Conservation (phyloP, 1,140 invertebrate genomes). For the Nasonia longicornis region DNA sequence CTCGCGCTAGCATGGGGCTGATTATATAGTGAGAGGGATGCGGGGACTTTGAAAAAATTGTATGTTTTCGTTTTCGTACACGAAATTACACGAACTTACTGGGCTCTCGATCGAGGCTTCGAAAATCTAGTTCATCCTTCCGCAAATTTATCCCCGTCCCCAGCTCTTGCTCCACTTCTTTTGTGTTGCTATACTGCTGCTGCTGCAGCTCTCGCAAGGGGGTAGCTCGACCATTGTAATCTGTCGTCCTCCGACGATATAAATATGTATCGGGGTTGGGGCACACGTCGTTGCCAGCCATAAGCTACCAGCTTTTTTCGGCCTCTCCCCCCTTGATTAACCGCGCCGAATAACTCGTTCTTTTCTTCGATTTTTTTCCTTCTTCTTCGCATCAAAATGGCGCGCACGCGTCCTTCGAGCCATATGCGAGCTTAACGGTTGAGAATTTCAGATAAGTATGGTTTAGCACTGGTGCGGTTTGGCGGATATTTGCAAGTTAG, state of each 20-base stretch:
- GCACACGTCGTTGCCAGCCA: neutral
- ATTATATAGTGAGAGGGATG: neutral
- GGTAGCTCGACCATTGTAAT: conserved; percentile 39
- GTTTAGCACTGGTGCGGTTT: conserved; percentile 9
- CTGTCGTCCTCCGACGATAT: conserved; percentile 7
- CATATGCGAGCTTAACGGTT: conserved; percentile 11
- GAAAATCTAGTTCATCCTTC: neutral
- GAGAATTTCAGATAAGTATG: conserved; percentile 44
- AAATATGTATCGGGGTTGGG: neutral
- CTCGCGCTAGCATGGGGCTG: neutral
- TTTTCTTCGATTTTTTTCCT: conserved; percentile 4
- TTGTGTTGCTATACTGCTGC: neutral
- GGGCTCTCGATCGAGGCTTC: neutral
- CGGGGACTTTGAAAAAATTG: neutral
- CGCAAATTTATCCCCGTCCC: conserved; percentile 26
- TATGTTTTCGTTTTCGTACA: too few species aligned
- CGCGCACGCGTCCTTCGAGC: conserved; percentile 8
- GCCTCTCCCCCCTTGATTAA: conserved; percentile 23
- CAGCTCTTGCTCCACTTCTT: neutral
- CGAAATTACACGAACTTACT: too few species aligned
- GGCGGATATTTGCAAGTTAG: conserved; percentile 17
- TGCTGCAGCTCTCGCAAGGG: neutral
- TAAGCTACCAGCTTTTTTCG: conserved; percentile 28
- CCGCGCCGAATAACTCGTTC: conserved; percentile 16
- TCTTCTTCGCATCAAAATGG: conserved; percentile 18